phyloP scores from a whole-genome alignment of 30 jellyfish, hydroid and myxozoan genomes.

The Hydractinia echinata region DNA sequence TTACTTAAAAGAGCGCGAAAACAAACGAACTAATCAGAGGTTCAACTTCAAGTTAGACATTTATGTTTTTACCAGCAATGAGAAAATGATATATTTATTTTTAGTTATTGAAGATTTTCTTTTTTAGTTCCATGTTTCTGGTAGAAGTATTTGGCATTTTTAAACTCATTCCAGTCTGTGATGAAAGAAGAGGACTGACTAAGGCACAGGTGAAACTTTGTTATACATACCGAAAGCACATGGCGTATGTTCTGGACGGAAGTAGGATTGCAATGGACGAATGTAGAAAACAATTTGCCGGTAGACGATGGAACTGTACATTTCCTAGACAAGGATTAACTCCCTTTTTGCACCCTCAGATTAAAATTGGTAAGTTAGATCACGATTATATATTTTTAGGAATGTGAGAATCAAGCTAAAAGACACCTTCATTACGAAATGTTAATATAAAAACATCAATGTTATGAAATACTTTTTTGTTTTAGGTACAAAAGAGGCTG shows the following conservation, averaged over 20 bases:
- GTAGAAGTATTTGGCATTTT: not conserved
- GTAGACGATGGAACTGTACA: conserved; percentile 93
- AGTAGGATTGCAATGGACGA: conserved; percentile 74
- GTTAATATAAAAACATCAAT: too few relatives aligned
- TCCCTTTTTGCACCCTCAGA: conserved; percentile 59
- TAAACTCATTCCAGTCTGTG: conserved; percentile 41
- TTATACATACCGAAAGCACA: conserved; percentile 60
- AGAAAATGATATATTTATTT: too few relatives aligned
- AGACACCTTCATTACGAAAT: too few relatives aligned
- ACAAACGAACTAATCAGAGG: too few relatives aligned
- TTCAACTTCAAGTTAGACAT: too few relatives aligned
- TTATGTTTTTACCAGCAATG: too few relatives aligned
- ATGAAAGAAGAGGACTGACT: conserved; percentile 77
- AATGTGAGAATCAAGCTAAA: not conserved
- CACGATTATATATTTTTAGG: not conserved
- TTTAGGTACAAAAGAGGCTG: conserved; percentile 79
- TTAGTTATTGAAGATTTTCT: too few relatives aligned
- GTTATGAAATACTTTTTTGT: not conserved
- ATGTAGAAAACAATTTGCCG: conserved; percentile 71
- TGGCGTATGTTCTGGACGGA: conserved; percentile 88
- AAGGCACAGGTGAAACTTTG: conserved; percentile 61
- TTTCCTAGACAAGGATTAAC: conserved; percentile 55
- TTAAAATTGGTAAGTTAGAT: conserved; percentile 58
- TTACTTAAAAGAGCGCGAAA: too few relatives aligned
- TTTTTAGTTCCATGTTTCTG: too few relatives aligned